phyloP scores from a whole-genome alignment of 2,113 vertebrate genomes.

The Mionectes macconnelli region DNA sequence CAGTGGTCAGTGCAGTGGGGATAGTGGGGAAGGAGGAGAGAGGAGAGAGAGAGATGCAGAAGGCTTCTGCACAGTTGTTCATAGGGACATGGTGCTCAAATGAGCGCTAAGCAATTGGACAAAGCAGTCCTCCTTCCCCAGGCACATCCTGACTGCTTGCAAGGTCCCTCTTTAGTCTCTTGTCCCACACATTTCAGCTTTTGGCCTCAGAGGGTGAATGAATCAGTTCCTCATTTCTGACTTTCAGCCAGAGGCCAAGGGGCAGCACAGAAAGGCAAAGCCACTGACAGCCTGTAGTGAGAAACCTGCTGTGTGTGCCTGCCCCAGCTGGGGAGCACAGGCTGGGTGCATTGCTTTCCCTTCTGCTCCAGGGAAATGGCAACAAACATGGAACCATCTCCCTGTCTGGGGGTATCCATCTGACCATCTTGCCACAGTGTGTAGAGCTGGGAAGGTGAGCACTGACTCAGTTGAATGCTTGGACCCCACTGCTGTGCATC shows the following conservation, averaged over 20 bases:
- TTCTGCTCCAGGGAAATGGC: not conserved
- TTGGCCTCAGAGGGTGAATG: not conserved
- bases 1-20: not conserved
- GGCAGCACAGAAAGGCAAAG: not conserved
- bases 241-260: not conserved
- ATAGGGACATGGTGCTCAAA: accelerated
- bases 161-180: not conserved
- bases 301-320: accelerated
- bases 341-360: not conserved
- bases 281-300: not conserved
- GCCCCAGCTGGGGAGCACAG: not conserved
- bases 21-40: not conserved
- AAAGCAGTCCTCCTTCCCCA: not conserved
- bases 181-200: not conserved
- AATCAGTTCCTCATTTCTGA: not conserved
- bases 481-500: accelerated
- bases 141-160: not conserved
- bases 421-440: not conserved
- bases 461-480: accelerated
- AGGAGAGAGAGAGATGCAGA: slow-evolving; percentile 59
- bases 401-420: not conserved
- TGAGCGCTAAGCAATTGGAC: not conserved
- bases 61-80: not conserved
- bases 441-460: not conserved
- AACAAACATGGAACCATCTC: not conserved